phyloP scores from a whole-genome alignment of 2,797 vertebrate genomes.

The Poeciliopsis gracilis region DNA sequence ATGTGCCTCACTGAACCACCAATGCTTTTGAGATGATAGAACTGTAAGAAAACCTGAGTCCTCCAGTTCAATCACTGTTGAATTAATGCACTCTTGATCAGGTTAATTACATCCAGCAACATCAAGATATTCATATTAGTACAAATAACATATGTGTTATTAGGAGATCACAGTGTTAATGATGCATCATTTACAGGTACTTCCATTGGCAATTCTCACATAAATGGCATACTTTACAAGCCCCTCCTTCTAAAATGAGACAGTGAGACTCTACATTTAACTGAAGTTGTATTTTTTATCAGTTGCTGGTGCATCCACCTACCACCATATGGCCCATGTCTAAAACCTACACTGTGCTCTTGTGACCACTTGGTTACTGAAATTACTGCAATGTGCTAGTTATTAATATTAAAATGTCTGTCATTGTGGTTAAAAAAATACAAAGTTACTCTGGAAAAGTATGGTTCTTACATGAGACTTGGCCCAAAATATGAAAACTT shows the following conservation, averaged over 20 bases:
- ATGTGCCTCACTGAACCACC: neutral
- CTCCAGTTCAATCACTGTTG: neutral
- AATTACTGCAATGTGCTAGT: neutral
- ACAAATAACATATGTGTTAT: neutral
- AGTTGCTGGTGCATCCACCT: neutral
- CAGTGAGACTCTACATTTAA: neutral
- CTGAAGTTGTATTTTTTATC: neutral
- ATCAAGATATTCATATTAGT: neutral
- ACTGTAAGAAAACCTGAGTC: neutral
- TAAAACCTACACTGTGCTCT: neutral
- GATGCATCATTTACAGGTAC: neutral
- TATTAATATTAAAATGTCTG: neutral
- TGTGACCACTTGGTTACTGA: neutral
- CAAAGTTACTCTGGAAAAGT: neutral
- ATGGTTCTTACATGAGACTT: slow-evolving; percentile 90
- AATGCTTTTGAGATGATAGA: neutral
- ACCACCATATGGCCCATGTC: neutral
- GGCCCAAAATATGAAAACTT: slow-evolving; percentile 97
- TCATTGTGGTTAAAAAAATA: neutral
- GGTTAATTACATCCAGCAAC: neutral
- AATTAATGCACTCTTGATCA: neutral
- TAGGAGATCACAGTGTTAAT: no score
- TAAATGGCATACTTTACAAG: neutral
- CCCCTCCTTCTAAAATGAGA: neutral
- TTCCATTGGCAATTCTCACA: neutral